Conservation (phyloP, 2,888 invertebrate species). For the Scaptodrosophila latifasciaeformis region DNA sequence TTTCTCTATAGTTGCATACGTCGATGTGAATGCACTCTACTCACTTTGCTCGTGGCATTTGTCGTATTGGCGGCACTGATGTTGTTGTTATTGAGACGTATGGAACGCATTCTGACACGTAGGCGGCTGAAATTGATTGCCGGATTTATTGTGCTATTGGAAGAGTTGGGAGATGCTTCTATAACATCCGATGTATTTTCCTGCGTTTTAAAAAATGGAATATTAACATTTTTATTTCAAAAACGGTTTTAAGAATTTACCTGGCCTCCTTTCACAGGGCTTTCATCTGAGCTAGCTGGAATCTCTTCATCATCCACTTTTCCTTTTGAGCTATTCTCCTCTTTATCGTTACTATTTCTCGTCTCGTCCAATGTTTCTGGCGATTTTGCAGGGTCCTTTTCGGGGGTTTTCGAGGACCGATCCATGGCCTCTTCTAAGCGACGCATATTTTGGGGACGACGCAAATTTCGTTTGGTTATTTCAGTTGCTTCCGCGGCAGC, state of each 20-base stretch:
- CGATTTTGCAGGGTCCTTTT: constrained; percentile 8
- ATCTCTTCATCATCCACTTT: neutral
- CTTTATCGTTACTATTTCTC: neutral
- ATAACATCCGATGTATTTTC: constrained; percentile 61
- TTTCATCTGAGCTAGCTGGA: neutral
- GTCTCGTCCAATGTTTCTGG: neutral
- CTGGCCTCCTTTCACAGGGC: constrained; percentile 4
- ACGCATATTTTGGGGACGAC: constrained; percentile 21
- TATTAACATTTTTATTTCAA: neutral
- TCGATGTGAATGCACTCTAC: constrained; percentile 35
- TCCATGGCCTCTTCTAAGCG: constrained; percentile 27
- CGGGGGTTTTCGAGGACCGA: constrained; percentile 30
- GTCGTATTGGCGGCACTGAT: constrained; percentile 3
- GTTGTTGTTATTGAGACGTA: too few species aligned
- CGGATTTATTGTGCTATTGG: neutral
- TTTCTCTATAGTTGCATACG: constrained; percentile 49
- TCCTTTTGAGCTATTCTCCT: too few species aligned
- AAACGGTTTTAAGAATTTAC: constrained; percentile 27
- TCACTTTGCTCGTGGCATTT: constrained; percentile 49
- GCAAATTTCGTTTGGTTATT: constrained; percentile 27
- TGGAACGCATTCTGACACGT: constrained; percentile 47
- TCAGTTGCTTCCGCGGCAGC: constrained; percentile 6
- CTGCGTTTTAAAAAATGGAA: constrained; percentile 43
- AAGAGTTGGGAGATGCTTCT: constrained; percentile 57
- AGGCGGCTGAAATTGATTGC: constrained; percentile 18